These are phyloP conservation scores for Sminthurides aquaticus DNA, from an alignment of 2,888 invertebrate genomes.

Conservation along the genomic window DNA sequence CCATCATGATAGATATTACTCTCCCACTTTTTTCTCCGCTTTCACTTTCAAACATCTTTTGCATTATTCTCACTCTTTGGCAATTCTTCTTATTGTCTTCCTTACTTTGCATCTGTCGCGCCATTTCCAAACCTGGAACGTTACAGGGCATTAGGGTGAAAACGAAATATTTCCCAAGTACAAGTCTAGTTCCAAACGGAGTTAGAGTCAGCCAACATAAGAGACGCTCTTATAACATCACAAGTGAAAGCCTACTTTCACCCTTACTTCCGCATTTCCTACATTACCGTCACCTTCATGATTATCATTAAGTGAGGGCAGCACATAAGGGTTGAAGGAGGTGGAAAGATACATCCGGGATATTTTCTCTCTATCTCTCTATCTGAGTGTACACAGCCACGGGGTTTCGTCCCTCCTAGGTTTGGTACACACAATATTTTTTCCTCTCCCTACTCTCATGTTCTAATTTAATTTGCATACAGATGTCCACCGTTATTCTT, in stretches of 20 bases:
- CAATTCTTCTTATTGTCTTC: too few relatives aligned
- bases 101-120: too few relatives aligned
- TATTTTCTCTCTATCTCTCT: background rate
- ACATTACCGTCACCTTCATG: slow-evolving; percentile 32
- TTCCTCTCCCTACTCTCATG: slow-evolving; percentile 14
- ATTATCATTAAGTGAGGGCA: slow-evolving; percentile 21
- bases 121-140: too few relatives aligned
- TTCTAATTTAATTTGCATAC: slow-evolving; percentile 24
- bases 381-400: background rate
- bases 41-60: too few relatives aligned
- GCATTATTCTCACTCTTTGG: too few relatives aligned
- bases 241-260: slow-evolving; percentile 29
- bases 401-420: background rate
- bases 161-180: background rate
- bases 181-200: too few relatives aligned
- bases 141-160: too few relatives aligned
- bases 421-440: slow-evolving; percentile 16
- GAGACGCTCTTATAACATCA: too few relatives aligned
- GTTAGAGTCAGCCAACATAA: too few relatives aligned
- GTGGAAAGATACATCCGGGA: background rate
- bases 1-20: too few relatives aligned
- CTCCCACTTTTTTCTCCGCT: too few relatives aligned
- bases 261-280: slow-evolving; percentile 4
- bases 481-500: slow-evolving; percentile 11
- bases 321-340: slow-evolving; percentile 1